phyloP scores from a whole-genome alignment of 2,888 invertebrate species.

The Tethea ocularis region DNA sequence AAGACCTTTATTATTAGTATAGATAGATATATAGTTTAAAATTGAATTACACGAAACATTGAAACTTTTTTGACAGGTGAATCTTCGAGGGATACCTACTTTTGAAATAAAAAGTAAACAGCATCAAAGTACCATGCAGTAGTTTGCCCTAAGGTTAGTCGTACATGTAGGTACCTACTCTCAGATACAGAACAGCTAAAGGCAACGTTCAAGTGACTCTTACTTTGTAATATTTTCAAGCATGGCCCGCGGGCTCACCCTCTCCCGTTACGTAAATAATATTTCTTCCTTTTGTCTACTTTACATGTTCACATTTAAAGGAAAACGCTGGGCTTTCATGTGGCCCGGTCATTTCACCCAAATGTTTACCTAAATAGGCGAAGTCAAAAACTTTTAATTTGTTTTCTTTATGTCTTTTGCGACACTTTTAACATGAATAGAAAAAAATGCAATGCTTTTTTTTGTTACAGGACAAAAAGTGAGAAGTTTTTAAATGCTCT shows the following conservation, averaged over 20 bases:
- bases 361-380: slow-evolving; percentile 6
- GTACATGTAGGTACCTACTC: background rate
- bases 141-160: slow-evolving; percentile 1
- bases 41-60: background rate
- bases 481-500: background rate
- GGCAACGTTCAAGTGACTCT: slow-evolving; percentile 26
- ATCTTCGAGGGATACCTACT: background rate
- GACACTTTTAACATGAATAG: slow-evolving; percentile 20
- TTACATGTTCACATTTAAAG: slow-evolving; percentile 8
- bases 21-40: too few relatives aligned
- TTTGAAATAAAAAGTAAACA: background rate
- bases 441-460: background rate
- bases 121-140: background rate
- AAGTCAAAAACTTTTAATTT: slow-evolving; percentile 34
- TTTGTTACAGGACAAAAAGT: background rate
- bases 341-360: slow-evolving; percentile 1
- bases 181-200: background rate
- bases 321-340: slow-evolving; percentile 7
- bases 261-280: slow-evolving; percentile 20
- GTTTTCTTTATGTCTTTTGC: slow-evolving; percentile 30
- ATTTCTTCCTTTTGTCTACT: slow-evolving; percentile 18
- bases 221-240: slow-evolving; percentile 23
- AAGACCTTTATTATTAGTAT: too few relatives aligned
- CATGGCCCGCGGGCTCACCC: slow-evolving; percentile 18
- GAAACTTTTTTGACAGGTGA: background rate